phyloP scores from a whole-genome alignment of 2,113 vertebrate species.

The Dasyurus viverrinus region DNA sequence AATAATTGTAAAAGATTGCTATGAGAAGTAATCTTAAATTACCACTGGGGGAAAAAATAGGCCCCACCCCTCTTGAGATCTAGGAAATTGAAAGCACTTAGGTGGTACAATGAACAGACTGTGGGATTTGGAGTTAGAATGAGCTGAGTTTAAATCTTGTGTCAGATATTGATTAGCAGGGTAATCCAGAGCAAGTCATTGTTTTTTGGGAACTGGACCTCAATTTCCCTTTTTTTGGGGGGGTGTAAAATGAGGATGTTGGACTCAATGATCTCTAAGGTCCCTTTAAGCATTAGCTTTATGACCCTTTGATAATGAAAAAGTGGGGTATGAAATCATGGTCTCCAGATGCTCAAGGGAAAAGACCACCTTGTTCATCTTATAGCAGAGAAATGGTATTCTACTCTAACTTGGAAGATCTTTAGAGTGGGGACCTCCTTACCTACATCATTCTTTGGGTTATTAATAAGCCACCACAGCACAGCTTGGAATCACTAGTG shows the following conservation, averaged over 20 bases:
- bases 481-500: too few species aligned
- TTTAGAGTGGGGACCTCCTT: neutral
- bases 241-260: neutral
- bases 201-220: neutral
- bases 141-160: neutral
- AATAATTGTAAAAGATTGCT: neutral
- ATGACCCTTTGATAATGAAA: neutral
- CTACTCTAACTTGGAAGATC: neutral
- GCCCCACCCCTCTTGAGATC: neutral
- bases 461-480: too few species aligned
- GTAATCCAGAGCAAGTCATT: neutral
- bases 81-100: neutral
- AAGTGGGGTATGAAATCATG: neutral
- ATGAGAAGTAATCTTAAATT: neutral
- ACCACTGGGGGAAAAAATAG: neutral
- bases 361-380: neutral
- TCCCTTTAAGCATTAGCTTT: neutral
- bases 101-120: neutral
- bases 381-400: neutral
- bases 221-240: neutral
- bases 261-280: neutral
- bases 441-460: neutral
- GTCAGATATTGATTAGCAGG: neutral
- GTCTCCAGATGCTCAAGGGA: neutral
- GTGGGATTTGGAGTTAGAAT: neutral